Evolutionary conservation across 1,140 invertebrate species (phyloP), one percentile per base, ranked within the genome.

Genomic region (Drosophila ohnishii): DNA sequence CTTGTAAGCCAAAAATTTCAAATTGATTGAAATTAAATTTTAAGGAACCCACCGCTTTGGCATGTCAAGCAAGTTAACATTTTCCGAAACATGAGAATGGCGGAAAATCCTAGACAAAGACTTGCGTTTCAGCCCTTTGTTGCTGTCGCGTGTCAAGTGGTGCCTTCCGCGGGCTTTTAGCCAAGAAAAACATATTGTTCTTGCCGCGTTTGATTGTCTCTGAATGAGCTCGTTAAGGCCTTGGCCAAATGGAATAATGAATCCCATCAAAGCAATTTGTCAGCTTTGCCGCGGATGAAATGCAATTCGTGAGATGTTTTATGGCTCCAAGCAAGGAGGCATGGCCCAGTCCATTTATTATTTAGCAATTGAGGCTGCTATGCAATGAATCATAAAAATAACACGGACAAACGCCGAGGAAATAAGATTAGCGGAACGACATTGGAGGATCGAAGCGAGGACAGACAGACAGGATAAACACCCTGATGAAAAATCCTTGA

Each of bases 141-240:
- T 71, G 39, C 30, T 70, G 71, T 83, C 80, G 72, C 81, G 77
- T 84, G 80, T 84, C 80, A 85, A 84, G 80, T 85, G 80, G 10
- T 63, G 65, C 60, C 75, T 78, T 66, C 64, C 47, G 51, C 37
- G 57, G 40, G 67, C 62, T 64, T 32, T 39, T n/a, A 39, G 47
- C 56, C 60, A 65, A 58, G 60, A 48, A 74, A 39, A 75, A 42
- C 63, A 62, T 75, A 42, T 60, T 75, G 34, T 78, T 67, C 62
- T 44, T 75, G 39, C 58, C 32, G 56, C 80, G 25, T 83, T 63
- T 71, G 64, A 83, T 72, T 84, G 80, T 70, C 80, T 44, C 44
- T 75, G 80, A 76, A 85, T 64, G 50, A 48, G 58, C 58, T 85
- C 70, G 61, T 80, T 80, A 80, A 62, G 67, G 37, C 30, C 25